Evolutionary conservation across 2,797 vertebrate species (phyloP).

Genomic region (Trematocara caparti): DNA sequence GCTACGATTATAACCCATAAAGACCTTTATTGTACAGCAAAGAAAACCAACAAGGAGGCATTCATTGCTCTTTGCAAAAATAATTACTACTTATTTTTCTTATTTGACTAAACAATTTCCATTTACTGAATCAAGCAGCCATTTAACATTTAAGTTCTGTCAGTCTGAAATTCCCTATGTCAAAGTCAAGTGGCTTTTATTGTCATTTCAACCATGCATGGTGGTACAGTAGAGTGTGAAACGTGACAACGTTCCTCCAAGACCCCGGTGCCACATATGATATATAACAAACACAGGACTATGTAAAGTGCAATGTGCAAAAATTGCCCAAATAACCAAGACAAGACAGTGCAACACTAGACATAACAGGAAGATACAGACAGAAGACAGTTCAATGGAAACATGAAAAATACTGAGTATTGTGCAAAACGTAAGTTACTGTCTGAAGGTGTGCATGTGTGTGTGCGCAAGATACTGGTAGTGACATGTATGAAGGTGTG

Average conservation of each 20-base stretch:
- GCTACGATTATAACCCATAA: not conserved
- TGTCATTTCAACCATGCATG: not conserved
- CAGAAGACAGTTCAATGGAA: not conserved
- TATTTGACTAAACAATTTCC: not conserved
- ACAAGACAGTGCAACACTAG: not conserved
- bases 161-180: not conserved
- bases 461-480: not conserved
- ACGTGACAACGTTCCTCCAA: not conserved
- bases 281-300: not conserved
- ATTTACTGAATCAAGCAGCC: too few relatives aligned
- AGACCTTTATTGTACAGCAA: not conserved
- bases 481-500: not conserved
- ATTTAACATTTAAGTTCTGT: not conserved
- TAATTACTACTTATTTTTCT: not conserved
- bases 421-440: not conserved
- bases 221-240: not conserved
- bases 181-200: not conserved
- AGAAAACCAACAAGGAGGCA: not conserved
- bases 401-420: not conserved
- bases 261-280: not conserved
- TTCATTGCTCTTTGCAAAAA: not conserved
- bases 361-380: not conserved
- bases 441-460: not conserved
- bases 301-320: not conserved
- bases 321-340: not conserved